Evolutionary conservation across 2,113 vertebrate genomes (phyloP), one percentile per base, ranked within the genome.

Genomic region (Gallinago paraguaiae): DNA sequence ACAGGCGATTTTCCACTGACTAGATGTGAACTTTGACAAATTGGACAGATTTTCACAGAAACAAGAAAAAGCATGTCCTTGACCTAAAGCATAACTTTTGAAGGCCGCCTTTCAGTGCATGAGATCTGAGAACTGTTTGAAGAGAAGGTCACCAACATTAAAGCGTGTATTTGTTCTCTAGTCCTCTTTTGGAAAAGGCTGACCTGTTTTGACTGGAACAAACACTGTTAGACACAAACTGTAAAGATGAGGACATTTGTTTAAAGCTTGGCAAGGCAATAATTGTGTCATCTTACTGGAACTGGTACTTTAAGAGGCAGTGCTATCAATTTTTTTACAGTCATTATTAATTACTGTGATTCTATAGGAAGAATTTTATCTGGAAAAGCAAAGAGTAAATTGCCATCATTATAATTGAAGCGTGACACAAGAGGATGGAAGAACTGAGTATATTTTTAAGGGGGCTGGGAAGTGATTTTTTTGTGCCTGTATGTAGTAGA

Each of bases 381-480:
- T 96, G 63, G 67, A 82, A 95, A 94, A 93, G 63, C 74, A 95
- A 92, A 69, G 59, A 80, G 50, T 80, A 80, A 93, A 88, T 93
- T 91, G 50, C 63, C 8, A 5, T 94, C 68, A 85, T 92, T 91
- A 45, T 82, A 95, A 90, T 7, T 71, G 90, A 85, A 94, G 78
- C 50, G 67, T 80, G 93, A 79, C 75, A 95, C 53, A 87, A 93
- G 87, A 80, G 81, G 25, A 85, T 90, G 28, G 75, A 85, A 93
- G 54, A 80, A 82, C 15, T 56, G 67, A 33, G 70, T 89, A 14
- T 54, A 24, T 95, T 94, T 95, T 85, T 37, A 82, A 45, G 71
- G 59, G 41, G 39, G 33, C n/a, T 82, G 84, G 72, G 60, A 80
- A 65, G 46, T 17, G 79, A 69, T 92, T 85, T 94, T 96, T 96